Evolutionary conservation across 1,140 invertebrate species (phyloP).

Genomic region (Hylaeus anthracinus): DNA sequence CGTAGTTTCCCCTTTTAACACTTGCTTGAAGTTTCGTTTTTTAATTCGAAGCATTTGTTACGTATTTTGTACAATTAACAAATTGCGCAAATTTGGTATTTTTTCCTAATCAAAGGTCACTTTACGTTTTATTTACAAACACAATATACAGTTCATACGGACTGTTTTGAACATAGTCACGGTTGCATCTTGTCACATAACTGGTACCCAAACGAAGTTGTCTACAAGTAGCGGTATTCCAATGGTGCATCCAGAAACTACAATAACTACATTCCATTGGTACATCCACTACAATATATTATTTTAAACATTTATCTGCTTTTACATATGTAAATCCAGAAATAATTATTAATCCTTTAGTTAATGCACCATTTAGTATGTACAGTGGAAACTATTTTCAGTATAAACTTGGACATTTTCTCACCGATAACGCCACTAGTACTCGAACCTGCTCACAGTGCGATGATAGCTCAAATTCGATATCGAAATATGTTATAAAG

Average conservation of each 20-base stretch:
- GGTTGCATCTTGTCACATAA: background rate
- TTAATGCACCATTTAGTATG: too few relatives aligned
- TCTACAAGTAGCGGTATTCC: background rate
- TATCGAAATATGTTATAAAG: background rate
- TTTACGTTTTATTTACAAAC: constrained; percentile 11
- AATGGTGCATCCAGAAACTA: background rate
- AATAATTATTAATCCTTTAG: too few relatives aligned
- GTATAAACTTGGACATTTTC: too few relatives aligned
- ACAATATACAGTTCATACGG: background rate
- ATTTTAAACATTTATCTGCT: too few relatives aligned
- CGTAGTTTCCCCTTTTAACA: background rate
- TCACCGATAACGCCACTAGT: too few relatives aligned
- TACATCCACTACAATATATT: too few relatives aligned
- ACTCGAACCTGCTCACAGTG: too few relatives aligned
- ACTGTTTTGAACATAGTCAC: background rate
- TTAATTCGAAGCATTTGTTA: constrained; percentile 8
- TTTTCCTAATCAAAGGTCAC: background rate
- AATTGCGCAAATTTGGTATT: too few relatives aligned
- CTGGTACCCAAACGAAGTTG: constrained; percentile 3
- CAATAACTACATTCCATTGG: too few relatives aligned
- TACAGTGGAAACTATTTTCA: too few relatives aligned
- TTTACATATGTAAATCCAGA: too few relatives aligned
- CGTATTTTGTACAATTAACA: background rate
- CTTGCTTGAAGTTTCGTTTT: background rate
- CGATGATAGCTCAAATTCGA: background rate